phyloP scores from a whole-genome alignment of 2,797 vertebrate genomes.

The Macrochelys suwanniensis region DNA sequence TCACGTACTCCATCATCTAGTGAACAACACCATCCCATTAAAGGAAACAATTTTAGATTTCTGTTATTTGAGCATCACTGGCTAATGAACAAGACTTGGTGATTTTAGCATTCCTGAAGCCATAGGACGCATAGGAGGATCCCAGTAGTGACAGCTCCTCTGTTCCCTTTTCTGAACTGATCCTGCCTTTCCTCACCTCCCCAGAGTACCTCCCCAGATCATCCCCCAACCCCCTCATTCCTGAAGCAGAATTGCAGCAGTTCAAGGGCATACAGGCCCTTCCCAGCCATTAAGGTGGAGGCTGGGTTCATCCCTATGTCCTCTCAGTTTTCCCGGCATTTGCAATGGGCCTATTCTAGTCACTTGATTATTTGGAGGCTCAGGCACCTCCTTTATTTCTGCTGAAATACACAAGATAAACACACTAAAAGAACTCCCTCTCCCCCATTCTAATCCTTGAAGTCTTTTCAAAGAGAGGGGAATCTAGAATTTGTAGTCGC shows the following conservation, averaged over 20 bases:
- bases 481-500: not conserved
- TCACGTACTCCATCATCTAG: not conserved
- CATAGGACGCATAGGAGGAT: not conserved
- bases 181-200: not conserved
- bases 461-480: not conserved
- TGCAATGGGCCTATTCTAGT: not conserved
- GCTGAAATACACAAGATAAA: not conserved
- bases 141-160: not conserved
- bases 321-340: not conserved
- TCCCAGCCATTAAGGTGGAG: not conserved
- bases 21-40: not conserved
- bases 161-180: not conserved
- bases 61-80: not conserved
- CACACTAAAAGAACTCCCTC: not conserved
- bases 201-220: not conserved
- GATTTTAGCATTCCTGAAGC: not conserved
- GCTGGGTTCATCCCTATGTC: not conserved
- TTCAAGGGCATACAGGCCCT: not conserved
- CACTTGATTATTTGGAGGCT: not conserved
- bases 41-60: not conserved
- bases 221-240: not conserved
- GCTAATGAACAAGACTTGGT: not conserved
- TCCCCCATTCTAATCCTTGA: not conserved
- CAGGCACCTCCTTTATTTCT: not conserved
- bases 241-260: not conserved